A percentile compares a stretch with the other conserved stretches of the same genome.
Conservation (phyloP, 2,797 vertebrate species). For the Amblyopsis hoosieri region DNA sequence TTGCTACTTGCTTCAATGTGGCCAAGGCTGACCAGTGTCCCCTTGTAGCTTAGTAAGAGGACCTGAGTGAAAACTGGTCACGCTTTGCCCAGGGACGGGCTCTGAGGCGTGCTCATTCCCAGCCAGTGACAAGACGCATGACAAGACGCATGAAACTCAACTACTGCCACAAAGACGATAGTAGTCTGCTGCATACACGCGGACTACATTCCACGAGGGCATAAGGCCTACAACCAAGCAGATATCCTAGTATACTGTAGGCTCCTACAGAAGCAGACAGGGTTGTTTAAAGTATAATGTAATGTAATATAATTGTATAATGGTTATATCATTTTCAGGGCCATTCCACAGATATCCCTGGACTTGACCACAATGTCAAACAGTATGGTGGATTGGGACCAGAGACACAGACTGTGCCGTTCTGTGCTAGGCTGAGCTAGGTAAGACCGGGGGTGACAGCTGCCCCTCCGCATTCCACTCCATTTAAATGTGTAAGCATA, state of each 20-base stretch:
- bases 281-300: too few relatives aligned
- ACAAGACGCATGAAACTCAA: conserved; percentile 54
- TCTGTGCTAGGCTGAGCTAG: conserved; percentile 28
- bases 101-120: conserved; percentile 44
- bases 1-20: neutral
- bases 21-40: too few relatives aligned
- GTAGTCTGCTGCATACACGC: conserved; percentile 11
- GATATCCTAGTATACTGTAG: neutral
- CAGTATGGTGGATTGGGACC: conserved; percentile 17
- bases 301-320: too few relatives aligned
- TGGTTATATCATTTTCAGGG: too few relatives aligned
- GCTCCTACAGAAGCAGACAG: too few relatives aligned
- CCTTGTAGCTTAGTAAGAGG: neutral
- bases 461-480: conserved; percentile 60
- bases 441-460: conserved; percentile 73
- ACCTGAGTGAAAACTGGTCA: conserved; percentile 49
- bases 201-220: conserved; percentile 13
- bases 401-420: neutral
- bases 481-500: conserved; percentile 54
- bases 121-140: conserved; percentile 65
- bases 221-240: neutral
- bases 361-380: too few relatives aligned
- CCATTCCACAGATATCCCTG: too few relatives aligned
- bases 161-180: conserved; percentile 40
- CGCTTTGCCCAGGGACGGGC: conserved; percentile 44